These are phyloP conservation scores for Danaus chrysippus DNA, from an alignment of 2,888 invertebrate species.

Conservation along the genomic window DNA sequence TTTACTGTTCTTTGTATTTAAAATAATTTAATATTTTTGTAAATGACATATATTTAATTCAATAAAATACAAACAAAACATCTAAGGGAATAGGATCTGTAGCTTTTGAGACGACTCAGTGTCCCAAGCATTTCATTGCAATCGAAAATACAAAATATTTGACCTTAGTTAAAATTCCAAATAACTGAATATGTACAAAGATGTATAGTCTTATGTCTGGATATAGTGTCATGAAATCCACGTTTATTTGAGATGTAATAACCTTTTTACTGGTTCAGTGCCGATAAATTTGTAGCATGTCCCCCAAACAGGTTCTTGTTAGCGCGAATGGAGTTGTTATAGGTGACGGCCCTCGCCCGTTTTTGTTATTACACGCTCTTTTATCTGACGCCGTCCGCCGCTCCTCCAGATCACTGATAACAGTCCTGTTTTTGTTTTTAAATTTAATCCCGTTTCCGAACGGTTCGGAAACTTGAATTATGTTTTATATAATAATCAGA, in stretches of 20 bases:
- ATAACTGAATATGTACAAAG: slow-evolving; percentile 5
- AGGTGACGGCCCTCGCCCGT: slow-evolving; percentile 58
- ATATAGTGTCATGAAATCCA: slow-evolving; percentile 14
- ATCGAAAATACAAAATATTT: no score
- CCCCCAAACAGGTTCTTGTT: slow-evolving; percentile 58
- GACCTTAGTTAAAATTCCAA: no score
- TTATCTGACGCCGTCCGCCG: slow-evolving; percentile 34
- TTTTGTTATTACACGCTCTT: slow-evolving; percentile 46
- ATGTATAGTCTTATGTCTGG: neutral
- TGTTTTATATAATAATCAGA: no score
- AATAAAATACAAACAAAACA: no score
- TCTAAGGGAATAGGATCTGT: no score
- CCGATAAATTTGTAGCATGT: slow-evolving; percentile 35
- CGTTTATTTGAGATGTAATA: slow-evolving; percentile 22
- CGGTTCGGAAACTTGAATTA: no score
- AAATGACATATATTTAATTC: no score
- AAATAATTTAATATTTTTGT: no score
- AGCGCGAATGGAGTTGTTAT: slow-evolving; percentile 74
- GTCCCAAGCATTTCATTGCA: no score
- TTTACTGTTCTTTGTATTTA: no score
- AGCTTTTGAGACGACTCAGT: no score
- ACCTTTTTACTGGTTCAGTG: slow-evolving; percentile 29
- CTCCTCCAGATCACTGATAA: slow-evolving; percentile 33
- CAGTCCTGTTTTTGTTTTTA: neutral
- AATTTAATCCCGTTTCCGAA: neutral